Evolutionary conservation across 2,888 invertebrate species (phyloP), one percentile per base, ranked within the genome.

Genomic region (Acanthosepion pharaonis): DNA sequence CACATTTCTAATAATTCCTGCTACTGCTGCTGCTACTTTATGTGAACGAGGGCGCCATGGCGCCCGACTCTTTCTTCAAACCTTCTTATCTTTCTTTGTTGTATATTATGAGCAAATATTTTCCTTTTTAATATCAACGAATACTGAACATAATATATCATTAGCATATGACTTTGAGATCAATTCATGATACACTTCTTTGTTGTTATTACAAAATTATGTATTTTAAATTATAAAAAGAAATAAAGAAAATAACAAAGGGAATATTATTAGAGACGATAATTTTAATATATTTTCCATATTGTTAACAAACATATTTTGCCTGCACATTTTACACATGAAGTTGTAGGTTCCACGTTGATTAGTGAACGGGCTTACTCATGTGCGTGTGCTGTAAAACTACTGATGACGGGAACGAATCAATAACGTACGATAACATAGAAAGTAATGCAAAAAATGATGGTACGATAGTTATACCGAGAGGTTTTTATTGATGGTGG

Each of bases 11-110:
- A 15, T 78, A 15, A 78, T 11, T 78, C n/a, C 78, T 78, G n/a
- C 78, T 78, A n/a, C 78, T 78, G 78, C 78, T 78, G n/a, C n/a
- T 78, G n/a, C n/a, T 78, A 78, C 78, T n/a, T n/a, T 33, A 78
- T 78, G 78, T 33, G n/a, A 78, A 78, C 33, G 11, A 78, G 78
- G 78, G 78, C 78, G 78, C 78, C 78, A 78, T 78, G 78, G 23
- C 78, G 78, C 78, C 78, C 18, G 78, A 78, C 78, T 78, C 15
- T 9, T 78, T 78, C 11, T n/a, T 78, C 18, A 15, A n/a, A n/a
- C 18, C 78, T n/a, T 33, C 78, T 78, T 9, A 78, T 78, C n/a
- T 78, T 78, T 78, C 78, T 78, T 78, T 78, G 78, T 78, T 78
- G 78, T 78, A n/a, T 78, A n/a, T 78, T 78, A n/a, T 78, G 18